Percentiles rank a stretch among this genome's conserved stretches.
Conservation (phyloP, 2,797 vertebrate genomes). For the Scleropages formosus region DNA sequence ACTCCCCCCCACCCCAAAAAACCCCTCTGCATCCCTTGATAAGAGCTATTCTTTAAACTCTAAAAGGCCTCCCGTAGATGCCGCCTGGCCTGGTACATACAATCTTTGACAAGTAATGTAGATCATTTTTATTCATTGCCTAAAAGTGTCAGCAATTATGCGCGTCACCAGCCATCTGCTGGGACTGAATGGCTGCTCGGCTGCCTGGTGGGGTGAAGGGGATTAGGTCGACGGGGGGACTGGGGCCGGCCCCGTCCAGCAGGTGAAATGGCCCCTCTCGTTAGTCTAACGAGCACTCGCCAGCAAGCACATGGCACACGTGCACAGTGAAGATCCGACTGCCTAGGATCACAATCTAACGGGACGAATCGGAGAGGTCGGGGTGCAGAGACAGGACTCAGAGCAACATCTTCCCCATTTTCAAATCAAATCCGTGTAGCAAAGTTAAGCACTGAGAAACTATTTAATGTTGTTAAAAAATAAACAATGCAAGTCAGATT, state of each 20-base stretch:
- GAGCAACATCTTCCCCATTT: neutral
- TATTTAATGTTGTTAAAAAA: neutral
- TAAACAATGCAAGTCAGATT: neutral
- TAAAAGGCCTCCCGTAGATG: slow-evolving; percentile 99
- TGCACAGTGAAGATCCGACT: slow-evolving; percentile 57
- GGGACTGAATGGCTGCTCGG: slow-evolving; percentile 98
- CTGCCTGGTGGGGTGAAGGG: slow-evolving; percentile 76
- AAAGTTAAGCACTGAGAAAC: neutral
- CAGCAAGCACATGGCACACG: slow-evolving; percentile 50
- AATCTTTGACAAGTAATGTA: slow-evolving; percentile 99
- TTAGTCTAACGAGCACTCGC: slow-evolving; percentile 92
- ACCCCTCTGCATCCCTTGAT: slow-evolving; percentile 85
- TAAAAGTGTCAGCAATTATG: slow-evolving; percentile 99
- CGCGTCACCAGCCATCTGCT: slow-evolving; percentile 99
- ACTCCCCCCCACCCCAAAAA: slow-evolving; percentile 63
- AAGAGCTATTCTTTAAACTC: slow-evolving; percentile 95
- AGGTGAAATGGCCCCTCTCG: slow-evolving; percentile 99
- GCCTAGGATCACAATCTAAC: neutral
- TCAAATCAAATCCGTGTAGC: neutral
- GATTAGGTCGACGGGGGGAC: slow-evolving; percentile 73
- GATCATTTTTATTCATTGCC: slow-evolving; percentile 99
- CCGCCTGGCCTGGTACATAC: slow-evolving; percentile 96
- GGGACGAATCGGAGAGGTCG: slow-evolving; percentile 30
- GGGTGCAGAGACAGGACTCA: neutral
- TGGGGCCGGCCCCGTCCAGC: slow-evolving; percentile 81